These are phyloP conservation scores for Paramormyrops kingsleyae DNA, from an alignment of 2,113 vertebrate species.

Conservation along the genomic window DNA sequence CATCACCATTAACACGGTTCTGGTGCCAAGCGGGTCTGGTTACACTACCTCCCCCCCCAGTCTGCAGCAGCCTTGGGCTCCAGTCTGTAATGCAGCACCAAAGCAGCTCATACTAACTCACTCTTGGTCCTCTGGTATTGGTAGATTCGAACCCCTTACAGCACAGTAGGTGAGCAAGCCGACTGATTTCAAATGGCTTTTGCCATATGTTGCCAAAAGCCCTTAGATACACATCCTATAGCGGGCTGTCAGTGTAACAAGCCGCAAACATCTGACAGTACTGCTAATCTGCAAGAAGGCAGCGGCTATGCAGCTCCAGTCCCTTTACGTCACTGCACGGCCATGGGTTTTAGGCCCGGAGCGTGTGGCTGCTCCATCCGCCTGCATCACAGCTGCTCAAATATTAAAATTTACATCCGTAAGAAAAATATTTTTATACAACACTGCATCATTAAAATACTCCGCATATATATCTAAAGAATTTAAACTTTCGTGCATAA, in stretches of 20 bases:
- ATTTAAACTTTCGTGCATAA: background rate
- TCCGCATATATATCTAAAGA: background rate
- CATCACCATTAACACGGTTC: background rate
- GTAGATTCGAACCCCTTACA: background rate
- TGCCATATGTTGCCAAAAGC: background rate
- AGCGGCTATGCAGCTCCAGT: background rate
- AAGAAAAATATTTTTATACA: background rate
- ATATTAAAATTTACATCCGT: background rate
- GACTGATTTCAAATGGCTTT: background rate
- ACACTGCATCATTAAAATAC: background rate
- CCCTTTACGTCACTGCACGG: background rate
- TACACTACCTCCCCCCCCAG: background rate
- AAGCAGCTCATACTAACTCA: background rate
- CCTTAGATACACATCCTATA: background rate
- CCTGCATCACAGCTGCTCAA: background rate
- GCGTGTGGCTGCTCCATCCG: background rate
- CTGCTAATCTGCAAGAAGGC: background rate
- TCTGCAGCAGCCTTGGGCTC: background rate
- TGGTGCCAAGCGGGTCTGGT: background rate
- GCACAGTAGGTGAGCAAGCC: background rate
- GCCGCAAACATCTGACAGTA: background rate
- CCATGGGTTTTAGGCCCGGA: background rate
- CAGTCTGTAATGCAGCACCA: background rate
- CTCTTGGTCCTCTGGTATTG: background rate
- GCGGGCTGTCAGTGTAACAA: background rate